phyloP scores from a whole-genome alignment of 1,140 invertebrate species.

The Hyles euphorbiae region DNA sequence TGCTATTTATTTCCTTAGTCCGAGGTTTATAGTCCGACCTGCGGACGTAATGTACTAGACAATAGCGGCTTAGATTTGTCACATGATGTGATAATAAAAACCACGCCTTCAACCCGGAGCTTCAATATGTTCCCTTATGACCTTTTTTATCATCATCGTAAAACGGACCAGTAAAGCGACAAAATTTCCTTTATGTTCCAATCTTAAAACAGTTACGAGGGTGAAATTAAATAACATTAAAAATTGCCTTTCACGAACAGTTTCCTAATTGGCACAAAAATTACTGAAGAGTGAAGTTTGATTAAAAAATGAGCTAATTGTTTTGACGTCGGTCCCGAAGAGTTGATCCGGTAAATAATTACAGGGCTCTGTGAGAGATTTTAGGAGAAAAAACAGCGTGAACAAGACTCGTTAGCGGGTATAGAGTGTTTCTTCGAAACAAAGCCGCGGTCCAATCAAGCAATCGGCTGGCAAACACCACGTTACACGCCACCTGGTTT shows the following conservation, averaged over 20 bases:
- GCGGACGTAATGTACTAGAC: constrained; percentile 38
- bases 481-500: constrained; percentile 3
- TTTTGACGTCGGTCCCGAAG: constrained; percentile 21
- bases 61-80: constrained; percentile 47
- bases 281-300: constrained; percentile 27
- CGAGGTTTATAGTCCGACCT: constrained; percentile 56
- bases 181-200: constrained; percentile 17
- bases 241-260: constrained; percentile 1
- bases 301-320: constrained; percentile 31
- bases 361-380: constrained; percentile 13
- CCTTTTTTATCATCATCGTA: constrained; percentile 21
- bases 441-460: constrained; percentile 40
- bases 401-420: constrained; percentile 36
- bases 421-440: constrained; percentile 39
- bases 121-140: constrained; percentile 27
- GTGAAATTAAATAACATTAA: not conserved
- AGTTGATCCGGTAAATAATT: constrained; percentile 32
- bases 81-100: constrained; percentile 41
- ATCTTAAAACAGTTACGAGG: constrained; percentile 2
- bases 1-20: constrained; percentile 63
- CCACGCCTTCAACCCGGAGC: constrained; percentile 21
- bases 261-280: constrained; percentile 23
- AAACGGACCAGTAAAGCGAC: no score
- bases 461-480: constrained; percentile 28
- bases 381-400: constrained; percentile 23